These are phyloP conservation scores for Pardosa pseudoannulata DNA, from an alignment of 2,888 invertebrate genomes.

Conservation along the genomic window DNA sequence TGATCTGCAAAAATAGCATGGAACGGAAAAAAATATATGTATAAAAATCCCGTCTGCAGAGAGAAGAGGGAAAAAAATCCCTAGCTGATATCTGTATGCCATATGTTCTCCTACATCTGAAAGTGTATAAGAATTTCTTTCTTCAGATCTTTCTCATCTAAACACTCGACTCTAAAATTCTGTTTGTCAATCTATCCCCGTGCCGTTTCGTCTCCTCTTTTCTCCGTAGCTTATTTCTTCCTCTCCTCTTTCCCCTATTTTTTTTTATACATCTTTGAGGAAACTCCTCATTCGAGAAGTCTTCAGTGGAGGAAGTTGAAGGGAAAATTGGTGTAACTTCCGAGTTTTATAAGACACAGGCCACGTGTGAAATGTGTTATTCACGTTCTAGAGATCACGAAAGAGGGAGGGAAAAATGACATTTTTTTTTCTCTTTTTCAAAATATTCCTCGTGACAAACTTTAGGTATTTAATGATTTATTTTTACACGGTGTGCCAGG, in stretches of 20 bases:
- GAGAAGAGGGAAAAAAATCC: constrained; percentile 5
- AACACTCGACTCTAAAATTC: constrained; percentile 52
- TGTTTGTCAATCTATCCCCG: constrained; percentile 57
- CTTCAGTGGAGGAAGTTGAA: constrained; percentile 9
- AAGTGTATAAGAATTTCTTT: constrained; percentile 49
- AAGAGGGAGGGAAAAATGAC: not conserved
- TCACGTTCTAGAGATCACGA: not conserved
- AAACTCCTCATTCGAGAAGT: constrained; percentile 10
- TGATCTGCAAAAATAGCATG: constrained; percentile 47
- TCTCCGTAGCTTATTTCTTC: constrained; percentile 2
- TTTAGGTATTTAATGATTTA: no score
- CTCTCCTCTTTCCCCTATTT: no score
- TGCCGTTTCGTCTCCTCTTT: constrained; percentile 10
- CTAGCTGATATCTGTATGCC: constrained; percentile 62
- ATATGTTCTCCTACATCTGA: constrained; percentile 54
- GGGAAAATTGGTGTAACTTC: constrained; percentile 38
- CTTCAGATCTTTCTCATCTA: constrained; percentile 41
- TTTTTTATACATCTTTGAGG: constrained; percentile 16
- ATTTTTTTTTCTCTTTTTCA: no score
- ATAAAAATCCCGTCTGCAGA: constrained; percentile 28
- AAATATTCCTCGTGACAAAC: no score
- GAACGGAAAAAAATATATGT: constrained; percentile 19
- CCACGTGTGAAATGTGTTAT: not conserved
- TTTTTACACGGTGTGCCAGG: no score
- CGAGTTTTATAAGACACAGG: not conserved